Base-by-base conservation (phyloP, 1,140 invertebrate genomes). In the Stegodyphus dumicola region DNA sequence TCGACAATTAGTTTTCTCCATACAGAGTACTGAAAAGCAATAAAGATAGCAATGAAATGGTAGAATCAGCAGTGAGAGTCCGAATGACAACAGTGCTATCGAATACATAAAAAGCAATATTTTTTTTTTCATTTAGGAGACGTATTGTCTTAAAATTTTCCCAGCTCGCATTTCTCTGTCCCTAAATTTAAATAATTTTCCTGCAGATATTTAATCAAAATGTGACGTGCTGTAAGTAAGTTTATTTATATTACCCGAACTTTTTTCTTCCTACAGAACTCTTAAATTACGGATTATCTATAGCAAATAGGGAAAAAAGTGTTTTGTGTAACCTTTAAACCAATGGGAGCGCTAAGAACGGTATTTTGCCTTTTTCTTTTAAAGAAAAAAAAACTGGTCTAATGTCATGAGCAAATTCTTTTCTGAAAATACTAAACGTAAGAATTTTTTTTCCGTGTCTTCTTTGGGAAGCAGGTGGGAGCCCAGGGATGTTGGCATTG, bases 261-360 rank as follows among this genome's bases (percentile, higher is more conserved):
- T 33, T 33, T 33, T 33, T 33, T 33, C 33, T 33, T 33, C 33
- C 33, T 33, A 33, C 33, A 33, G 33, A 79, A 80, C 78, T 54
- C 60, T 73, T 53, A 80, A 60, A 53, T 33, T 73, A 75, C 13
- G 74, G 81, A 85, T 85, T 85, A 77, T 85, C 74, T 53, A 85
- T 76, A 75, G 53, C 66, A 85, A 85, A 85, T 77, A 85, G 18
- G 11, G 69, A 81, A 71, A 60, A 75, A 83, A 66, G 33, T 85
- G 74, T 85, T 85, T 85, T 85, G 81, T 85, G 81, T 85, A 85
- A 85, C 71, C 80, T 83, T 83, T 83, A 83, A 75, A 53, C 80
- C 81, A 85, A 77, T 85, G 81, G 81, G 81, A 80, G 76, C 65
- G 48, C 49, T 83, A 83, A 83, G 54, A 71, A 83, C 75, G 69